These are phyloP conservation scores for Brachyptera risi DNA, from an alignment of 2,888 invertebrate genomes.

Conservation along the genomic window DNA sequence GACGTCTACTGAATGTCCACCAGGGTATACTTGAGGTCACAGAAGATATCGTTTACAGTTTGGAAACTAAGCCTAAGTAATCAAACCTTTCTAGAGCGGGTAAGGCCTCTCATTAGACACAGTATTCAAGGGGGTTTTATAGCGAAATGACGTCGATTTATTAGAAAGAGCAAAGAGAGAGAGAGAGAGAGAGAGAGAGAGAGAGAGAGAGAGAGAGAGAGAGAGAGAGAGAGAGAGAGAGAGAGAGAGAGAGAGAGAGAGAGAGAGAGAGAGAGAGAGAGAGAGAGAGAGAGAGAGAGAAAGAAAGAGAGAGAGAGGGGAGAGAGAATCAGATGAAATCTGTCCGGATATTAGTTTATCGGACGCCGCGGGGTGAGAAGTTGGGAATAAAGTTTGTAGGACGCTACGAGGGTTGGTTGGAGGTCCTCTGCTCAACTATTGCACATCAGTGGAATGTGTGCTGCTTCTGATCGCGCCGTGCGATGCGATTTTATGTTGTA, in stretches of 20 bases:
- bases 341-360: conserved; percentile 25
- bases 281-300: not conserved
- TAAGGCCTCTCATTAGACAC: not conserved
- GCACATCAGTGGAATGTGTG: not conserved
- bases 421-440: no score
- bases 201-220: no score
- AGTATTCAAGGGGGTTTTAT: not conserved
- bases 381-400: conserved; percentile 5
- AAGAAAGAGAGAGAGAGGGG: no score
- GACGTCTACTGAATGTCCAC: no score
- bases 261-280: not conserved
- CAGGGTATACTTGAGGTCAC: no score
- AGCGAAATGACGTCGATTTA: not conserved
- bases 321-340: conserved; percentile 11
- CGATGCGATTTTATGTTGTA: not conserved
- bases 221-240: not conserved
- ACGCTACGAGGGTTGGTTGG: not conserved
- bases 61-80: not conserved
- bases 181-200: not conserved
- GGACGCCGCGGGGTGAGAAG: conserved; percentile 3
- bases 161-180: not conserved
- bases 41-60: no score
- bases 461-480: conserved; percentile 4
- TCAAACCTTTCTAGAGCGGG: not conserved
- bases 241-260: not conserved